phyloP scores from a whole-genome alignment of 1,140 invertebrate genomes.

The Drosophila pectinifera region DNA sequence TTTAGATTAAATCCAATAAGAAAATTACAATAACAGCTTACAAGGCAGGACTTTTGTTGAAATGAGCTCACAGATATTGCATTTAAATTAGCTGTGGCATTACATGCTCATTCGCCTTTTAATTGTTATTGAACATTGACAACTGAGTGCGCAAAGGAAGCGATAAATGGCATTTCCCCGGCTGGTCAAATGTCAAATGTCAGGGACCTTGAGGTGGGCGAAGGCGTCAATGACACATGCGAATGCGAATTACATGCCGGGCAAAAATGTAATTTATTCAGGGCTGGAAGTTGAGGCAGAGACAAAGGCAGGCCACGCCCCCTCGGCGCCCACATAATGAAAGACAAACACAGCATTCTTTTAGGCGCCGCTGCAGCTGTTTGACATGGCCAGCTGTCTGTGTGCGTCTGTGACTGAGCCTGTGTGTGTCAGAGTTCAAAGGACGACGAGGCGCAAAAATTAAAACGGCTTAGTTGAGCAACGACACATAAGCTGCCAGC shows the following conservation, averaged over 20 bases:
- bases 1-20: not conserved
- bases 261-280: conserved; percentile 50
- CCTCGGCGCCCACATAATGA: conserved; percentile 58
- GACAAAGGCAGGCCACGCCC: conserved; percentile 41
- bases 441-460: conserved; percentile 61
- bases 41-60: not conserved
- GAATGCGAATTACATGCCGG: conserved; percentile 37
- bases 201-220: conserved; percentile 11
- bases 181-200: conserved; percentile 28
- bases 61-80: conserved; percentile 12
- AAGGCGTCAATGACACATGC: conserved; percentile 48
- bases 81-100: conserved; percentile 28
- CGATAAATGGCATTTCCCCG: conserved; percentile 3
- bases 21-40: not conserved
- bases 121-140: conserved; percentile 61
- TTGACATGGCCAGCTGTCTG: conserved; percentile 24
- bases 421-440: conserved; percentile 63
- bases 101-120: conserved; percentile 1
- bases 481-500: conserved; percentile 11
- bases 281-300: conserved; percentile 5
- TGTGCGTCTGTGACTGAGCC: conserved; percentile 9
- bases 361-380: conserved; percentile 54
- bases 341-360: conserved; percentile 77
- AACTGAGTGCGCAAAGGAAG: conserved; percentile 31
- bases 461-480: conserved; percentile 59